These are phyloP conservation scores for Conus ventricosus DNA, from an alignment of 1,140 invertebrate genomes.

Conservation along the genomic window DNA sequence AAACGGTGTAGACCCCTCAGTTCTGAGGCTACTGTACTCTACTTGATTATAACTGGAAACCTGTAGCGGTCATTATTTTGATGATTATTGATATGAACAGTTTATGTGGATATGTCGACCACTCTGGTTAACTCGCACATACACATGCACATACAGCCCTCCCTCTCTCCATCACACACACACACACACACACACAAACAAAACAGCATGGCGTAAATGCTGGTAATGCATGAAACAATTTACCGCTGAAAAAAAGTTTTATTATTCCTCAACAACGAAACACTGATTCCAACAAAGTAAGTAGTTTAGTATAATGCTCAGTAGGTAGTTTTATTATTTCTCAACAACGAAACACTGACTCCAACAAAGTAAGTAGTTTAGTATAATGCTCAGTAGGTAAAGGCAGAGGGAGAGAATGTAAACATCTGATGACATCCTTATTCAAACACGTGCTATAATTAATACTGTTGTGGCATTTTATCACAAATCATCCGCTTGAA, in stretches of 20 bases:
- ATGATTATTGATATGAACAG: no score
- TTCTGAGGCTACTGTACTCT: no score
- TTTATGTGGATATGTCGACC: no score
- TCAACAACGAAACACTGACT: neutral
- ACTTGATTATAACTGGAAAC: no score
- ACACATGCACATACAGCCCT: no score
- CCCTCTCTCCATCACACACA: neutral
- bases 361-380: no score
- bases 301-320: no score
- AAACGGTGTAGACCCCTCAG: no score
- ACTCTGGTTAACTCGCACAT: no score
- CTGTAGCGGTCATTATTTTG: no score
- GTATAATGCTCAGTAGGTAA: neutral
- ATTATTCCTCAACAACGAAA: neutral
- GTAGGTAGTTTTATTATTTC: no score
- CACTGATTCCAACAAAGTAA: neutral
- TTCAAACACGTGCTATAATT: neutral
- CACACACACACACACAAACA: neutral
- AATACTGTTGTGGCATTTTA: constrained; percentile 13
- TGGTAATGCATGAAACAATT: neutral
- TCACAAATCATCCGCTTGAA: neutral
- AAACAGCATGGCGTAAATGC: neutral
- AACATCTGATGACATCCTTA: neutral
- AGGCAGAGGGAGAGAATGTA: neutral
- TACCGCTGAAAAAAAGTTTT: neutral